Evolutionary conservation across 2,797 vertebrate genomes (phyloP).

Genomic region (Poecile montanus): DNA sequence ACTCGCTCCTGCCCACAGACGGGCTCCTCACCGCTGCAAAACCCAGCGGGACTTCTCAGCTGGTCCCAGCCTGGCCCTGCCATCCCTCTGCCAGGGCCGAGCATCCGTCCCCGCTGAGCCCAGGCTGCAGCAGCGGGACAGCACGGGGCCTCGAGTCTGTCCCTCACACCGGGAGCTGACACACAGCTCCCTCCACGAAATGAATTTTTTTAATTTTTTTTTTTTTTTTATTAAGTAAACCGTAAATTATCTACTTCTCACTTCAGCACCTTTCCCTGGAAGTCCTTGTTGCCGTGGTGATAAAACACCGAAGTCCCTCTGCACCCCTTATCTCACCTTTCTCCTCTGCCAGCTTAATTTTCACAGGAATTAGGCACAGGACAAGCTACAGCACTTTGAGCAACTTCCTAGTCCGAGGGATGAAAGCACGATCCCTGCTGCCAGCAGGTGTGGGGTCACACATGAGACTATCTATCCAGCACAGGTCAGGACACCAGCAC

Average conservation of each 20-base stretch:
- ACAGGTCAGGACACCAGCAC: neutral
- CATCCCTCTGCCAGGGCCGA: neutral
- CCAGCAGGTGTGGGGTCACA: accelerated
- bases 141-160: neutral
- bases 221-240: neutral
- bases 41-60: neutral
- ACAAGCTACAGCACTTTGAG: neutral
- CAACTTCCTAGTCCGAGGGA: neutral
- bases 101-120: neutral
- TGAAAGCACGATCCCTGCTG: neutral
- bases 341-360: neutral
- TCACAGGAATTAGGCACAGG: neutral
- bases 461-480: neutral
- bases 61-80: neutral
- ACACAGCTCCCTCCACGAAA: neutral
- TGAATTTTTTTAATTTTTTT: neutral
- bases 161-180: neutral
- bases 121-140: neutral
- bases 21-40: neutral
- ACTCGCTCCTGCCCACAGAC: neutral
- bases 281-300: constrained; percentile 38
- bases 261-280: neutral
- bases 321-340: neutral
- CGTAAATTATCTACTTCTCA: constrained; percentile 21
- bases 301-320: neutral